Evolutionary conservation across 2,113 vertebrate species (phyloP).

Genomic region (Oryzias melastigma): DNA sequence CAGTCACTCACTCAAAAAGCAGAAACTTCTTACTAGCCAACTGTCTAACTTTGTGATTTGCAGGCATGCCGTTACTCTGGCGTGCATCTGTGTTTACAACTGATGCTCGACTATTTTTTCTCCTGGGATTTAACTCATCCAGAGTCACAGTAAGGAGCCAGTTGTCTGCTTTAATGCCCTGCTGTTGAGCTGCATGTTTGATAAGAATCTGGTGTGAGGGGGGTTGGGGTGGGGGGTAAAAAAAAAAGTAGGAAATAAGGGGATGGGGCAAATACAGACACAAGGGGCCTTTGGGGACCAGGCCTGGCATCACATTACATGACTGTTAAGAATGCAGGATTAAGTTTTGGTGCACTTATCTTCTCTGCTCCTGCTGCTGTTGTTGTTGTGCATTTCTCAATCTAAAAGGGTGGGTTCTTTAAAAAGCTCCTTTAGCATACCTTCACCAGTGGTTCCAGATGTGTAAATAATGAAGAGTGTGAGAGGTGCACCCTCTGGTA

Average conservation of each 20-base stretch:
- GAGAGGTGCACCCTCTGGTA: conserved; percentile 23
- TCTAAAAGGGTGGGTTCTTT: conserved; percentile 29
- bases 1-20: conserved; percentile 36
- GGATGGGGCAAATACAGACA: conserved; percentile 44
- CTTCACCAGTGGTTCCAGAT: conserved; percentile 70
- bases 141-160: conserved; percentile 52
- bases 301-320: conserved; percentile 61
- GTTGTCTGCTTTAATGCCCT: conserved; percentile 48
- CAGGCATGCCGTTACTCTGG: conserved; percentile 29
- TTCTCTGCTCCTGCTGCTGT: conserved; percentile 1
- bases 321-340: conserved; percentile 13
- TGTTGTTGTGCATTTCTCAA: conserved; percentile 34
- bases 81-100: conserved; percentile 44
- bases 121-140: conserved; percentile 47
- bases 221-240: neutral
- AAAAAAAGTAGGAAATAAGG: conserved; percentile 44
- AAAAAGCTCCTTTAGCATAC: conserved; percentile 65
- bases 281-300: conserved; percentile 26
- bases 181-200: conserved; percentile 56
- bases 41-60: conserved; percentile 55
- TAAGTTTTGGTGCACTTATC: conserved; percentile 12
- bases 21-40: conserved; percentile 39
- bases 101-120: conserved; percentile 8
- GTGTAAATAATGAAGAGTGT: conserved; percentile 45
- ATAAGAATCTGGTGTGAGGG: conserved; percentile 30